Evolutionary conservation across 1,140 invertebrate species (phyloP), one percentile per base, ranked within the genome.

Genomic region (Diorhabda carinulata): DNA sequence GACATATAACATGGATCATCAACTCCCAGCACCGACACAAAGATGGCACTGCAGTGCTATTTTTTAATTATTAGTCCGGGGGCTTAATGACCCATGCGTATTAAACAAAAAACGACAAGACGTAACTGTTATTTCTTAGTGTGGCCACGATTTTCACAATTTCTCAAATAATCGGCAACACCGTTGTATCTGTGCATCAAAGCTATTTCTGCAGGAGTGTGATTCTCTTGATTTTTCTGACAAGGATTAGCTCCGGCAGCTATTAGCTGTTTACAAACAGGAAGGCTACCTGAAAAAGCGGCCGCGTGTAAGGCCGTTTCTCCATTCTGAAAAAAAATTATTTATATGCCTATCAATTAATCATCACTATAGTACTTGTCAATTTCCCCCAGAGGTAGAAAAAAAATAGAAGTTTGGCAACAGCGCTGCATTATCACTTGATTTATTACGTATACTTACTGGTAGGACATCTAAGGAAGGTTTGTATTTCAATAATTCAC

Each of bases 221-320:
- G 81, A 2, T 89, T 90, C 61, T 91, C 89, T 73, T 88, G 86
- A 82, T 92, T 93, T 74, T 86, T 85, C 42, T 90, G 78, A 62
- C 81, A 81, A 44, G 89, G 85, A 83, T 91, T 87, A 57, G 89
- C 88, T 47, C 90, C 90, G 69, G 87, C 90, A 67, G 87, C 86
- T 4, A 95, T 85, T 59, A 97, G 83, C 77, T 92, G 87, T 74
- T 90, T 89, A 43, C 91, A 90, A 40, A 95, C 90, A 4, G 89
- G 84, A 79, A 94, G 86, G 74, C 95, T 92, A 5, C 94, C 93
- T 82, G 92, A 94, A 82, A 96, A 87, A 47, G 91, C 92, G 8
- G 95, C 94, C 44, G 92, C 94, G 83, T 97, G 94, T 42, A 97
- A 83, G 5, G 92, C 91, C 76, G 89, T 90, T 83, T 96, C 93